Evolutionary conservation across 2,888 invertebrate genomes (phyloP).

Genomic region (Aleiodes testaceus): DNA sequence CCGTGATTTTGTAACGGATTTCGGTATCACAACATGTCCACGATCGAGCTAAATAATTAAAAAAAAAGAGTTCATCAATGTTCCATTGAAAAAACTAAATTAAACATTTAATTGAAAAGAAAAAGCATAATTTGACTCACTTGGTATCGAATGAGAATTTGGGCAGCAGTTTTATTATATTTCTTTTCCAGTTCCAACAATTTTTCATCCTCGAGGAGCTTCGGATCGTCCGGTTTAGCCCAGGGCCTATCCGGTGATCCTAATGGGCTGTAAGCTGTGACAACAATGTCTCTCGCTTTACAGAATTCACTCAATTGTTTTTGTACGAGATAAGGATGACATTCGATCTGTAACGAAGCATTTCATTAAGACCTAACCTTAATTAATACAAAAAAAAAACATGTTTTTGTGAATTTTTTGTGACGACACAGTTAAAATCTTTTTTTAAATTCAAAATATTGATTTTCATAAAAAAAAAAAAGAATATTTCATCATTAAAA

Average conservation of each 20-base stretch:
- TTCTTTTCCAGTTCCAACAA: slow-evolving; percentile 78
- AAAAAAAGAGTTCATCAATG: neutral
- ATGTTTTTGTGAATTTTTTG: no score
- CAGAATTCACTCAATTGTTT: slow-evolving; percentile 81
- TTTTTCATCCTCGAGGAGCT: slow-evolving; percentile 83
- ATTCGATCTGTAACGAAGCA: slow-evolving; percentile 79
- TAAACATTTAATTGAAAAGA: no score
- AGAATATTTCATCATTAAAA: slow-evolving; percentile 6
- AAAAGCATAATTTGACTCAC: slow-evolving; percentile 58
- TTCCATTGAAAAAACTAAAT: slow-evolving; percentile 52
- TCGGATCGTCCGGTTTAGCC: slow-evolving; percentile 81
- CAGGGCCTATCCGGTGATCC: slow-evolving; percentile 90
- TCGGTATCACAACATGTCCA: slow-evolving; percentile 85
- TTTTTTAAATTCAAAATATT: no score
- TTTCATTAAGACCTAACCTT: no score
- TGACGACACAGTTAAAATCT: no score
- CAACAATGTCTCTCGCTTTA: slow-evolving; percentile 77
- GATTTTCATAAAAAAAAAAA: neutral
- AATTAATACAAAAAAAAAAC: no score
- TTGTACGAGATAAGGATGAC: slow-evolving; percentile 87
- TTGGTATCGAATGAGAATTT: slow-evolving; percentile 81
- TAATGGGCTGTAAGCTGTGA: slow-evolving; percentile 90
- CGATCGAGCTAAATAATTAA: slow-evolving; percentile 76
- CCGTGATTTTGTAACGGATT: slow-evolving; percentile 84
- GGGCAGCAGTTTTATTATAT: slow-evolving; percentile 80